A percentile compares a stretch with the other conserved stretches of the same genome.
These are phyloP conservation scores for Ophion ellenae DNA, from an alignment of 2,888 invertebrate species.

Conservation along the genomic window DNA sequence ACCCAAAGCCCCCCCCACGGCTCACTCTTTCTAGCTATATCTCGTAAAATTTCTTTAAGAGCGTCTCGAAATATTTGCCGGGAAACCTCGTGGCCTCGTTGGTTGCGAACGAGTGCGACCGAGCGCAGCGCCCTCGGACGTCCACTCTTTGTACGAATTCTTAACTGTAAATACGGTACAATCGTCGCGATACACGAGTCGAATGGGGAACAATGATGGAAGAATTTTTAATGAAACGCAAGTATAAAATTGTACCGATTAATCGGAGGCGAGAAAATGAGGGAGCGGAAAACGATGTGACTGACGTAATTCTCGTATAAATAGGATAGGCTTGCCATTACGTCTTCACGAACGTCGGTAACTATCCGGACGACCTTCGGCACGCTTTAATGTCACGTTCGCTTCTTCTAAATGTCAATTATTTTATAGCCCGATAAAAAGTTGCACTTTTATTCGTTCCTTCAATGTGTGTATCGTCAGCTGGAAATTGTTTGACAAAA, in stretches of 20 bases:
- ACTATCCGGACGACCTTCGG: conserved; percentile 35
- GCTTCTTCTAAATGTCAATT: conserved; percentile 41
- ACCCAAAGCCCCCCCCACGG: conserved; percentile 54
- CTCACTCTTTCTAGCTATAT: conserved; percentile 43
- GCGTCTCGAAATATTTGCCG: conserved; percentile 64
- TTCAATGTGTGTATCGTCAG: not conserved
- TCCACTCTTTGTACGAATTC: not conserved
- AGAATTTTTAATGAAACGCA: not conserved
- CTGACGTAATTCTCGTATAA: conserved; percentile 40
- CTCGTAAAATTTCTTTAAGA: conserved; percentile 64
- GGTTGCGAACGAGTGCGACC: conserved; percentile 28
- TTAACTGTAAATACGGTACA: not conserved
- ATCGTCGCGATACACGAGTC: not conserved
- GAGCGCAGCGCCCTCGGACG: not conserved
- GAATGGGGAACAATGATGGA: not conserved
- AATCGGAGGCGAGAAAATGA: not conserved
- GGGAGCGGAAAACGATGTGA: conserved; percentile 6
- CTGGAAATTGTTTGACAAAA: not conserved
- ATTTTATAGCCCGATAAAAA: conserved; percentile 22
- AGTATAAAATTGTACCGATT: not conserved
- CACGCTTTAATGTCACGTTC: conserved; percentile 25
- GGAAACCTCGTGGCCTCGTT: conserved; percentile 68
- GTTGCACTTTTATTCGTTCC: not conserved
- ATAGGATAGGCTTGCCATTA: conserved; percentile 13
- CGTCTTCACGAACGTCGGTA: not conserved